Conservation (phyloP, 2,797 vertebrate genomes). For the Alosa sapidissima region DNA sequence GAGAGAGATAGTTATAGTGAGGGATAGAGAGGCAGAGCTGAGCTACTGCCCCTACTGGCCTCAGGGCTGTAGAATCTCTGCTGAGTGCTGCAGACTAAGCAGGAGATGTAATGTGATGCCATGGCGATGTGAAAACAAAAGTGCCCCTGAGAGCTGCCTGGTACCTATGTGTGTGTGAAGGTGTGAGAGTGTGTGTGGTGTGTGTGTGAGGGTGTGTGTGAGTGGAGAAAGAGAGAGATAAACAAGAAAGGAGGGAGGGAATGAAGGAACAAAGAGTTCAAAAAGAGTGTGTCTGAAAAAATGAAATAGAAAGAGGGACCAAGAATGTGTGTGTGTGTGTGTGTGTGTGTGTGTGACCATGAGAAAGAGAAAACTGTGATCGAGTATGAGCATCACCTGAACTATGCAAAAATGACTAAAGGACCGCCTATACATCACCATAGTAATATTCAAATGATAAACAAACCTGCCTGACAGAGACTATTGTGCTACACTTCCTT, state of each 20-base stretch:
- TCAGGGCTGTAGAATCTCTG: neutral
- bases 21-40: no score
- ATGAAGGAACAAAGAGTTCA: no score
- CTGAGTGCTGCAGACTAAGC: conserved; percentile 32
- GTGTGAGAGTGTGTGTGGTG: conserved; percentile 32
- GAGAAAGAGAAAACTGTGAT: neutral
- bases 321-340: neutral
- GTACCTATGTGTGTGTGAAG: conserved; percentile 18
- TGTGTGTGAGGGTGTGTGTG: neutral
- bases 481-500: neutral
- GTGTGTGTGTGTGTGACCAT: neutral
- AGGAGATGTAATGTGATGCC: conserved; percentile 44
- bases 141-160: neutral
- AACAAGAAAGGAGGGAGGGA: no score
- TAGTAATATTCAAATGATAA: conserved; percentile 51
- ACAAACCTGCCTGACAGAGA: conserved; percentile 10
- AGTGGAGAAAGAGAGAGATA: no score
- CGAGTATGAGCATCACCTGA: neutral
- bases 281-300: conserved; percentile 1
- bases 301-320: neutral
- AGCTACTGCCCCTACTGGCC: neutral
- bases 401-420: neutral
- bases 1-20: no score
- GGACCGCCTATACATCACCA: conserved; percentile 39
- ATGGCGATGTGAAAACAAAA: conserved; percentile 51